Evolutionary conservation across 92 coral and sea anemone species (phyloP).

Genomic region (Phenganax stokvisi): DNA sequence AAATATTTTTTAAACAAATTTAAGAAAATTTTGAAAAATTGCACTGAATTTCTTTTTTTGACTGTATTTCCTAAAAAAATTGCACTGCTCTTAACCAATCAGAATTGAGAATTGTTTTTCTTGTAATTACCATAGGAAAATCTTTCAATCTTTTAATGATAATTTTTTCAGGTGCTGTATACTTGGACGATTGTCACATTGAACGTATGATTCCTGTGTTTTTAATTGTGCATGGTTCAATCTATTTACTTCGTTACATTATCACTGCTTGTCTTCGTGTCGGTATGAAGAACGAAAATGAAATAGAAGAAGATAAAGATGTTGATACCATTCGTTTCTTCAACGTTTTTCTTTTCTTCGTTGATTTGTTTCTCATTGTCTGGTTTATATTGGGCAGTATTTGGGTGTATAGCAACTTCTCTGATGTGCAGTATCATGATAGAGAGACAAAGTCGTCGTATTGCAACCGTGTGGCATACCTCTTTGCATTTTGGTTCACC

Average conservation of each 20-base stretch:
- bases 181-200: conserved; percentile 65
- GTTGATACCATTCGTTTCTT: conserved; percentile 36
- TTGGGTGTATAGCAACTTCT: conserved; percentile 74
- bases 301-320: conserved; percentile 42
- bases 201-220: conserved; percentile 81
- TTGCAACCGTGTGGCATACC: conserved; percentile 71
- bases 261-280: conserved; percentile 60
- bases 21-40: too few species aligned
- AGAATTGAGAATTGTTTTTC: too few species aligned
- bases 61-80: neutral
- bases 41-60: neutral
- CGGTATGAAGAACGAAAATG: conserved; percentile 43
- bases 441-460: neutral
- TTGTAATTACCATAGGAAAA: neutral
- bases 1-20: too few species aligned
- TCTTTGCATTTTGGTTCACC: conserved; percentile 91
- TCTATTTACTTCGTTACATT: conserved; percentile 75
- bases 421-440: conserved; percentile 40
- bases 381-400: conserved; percentile 97
- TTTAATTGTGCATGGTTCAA: conserved; percentile 85
- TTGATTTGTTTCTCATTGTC: conserved; percentile 79
- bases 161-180: conserved; percentile 62
- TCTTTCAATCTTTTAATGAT: neutral
- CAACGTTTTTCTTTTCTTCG: conserved; percentile 56
- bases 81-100: too few species aligned